A percentile compares a stretch with the other conserved stretches of the same genome.
These are phyloP conservation scores for Accipiter virgatus DNA, from an alignment of 2,113 vertebrate genomes.

Conservation along the genomic window DNA sequence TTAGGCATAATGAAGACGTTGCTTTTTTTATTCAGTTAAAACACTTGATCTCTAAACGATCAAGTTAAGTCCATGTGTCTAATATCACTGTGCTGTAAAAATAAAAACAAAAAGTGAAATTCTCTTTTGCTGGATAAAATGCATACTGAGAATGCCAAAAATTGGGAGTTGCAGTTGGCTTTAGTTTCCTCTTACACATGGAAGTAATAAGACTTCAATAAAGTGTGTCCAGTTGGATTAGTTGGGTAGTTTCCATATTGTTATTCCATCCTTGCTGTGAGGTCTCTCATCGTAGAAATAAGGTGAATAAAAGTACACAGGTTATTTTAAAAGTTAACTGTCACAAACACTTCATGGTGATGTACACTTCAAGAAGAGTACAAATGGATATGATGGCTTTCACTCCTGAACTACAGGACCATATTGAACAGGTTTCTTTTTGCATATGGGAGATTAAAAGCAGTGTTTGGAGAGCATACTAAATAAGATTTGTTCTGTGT, in stretches of 20 bases:
- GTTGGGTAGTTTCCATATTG: conserved; percentile 73
- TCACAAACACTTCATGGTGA: background rate
- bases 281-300: conserved; percentile 57
- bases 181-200: conserved; percentile 71
- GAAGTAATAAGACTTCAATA: conserved; percentile 76
- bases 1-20: background rate
- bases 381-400: background rate
- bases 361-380: background rate
- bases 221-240: conserved; percentile 71
- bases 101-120: conserved; percentile 48
- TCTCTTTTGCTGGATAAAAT: conserved; percentile 50
- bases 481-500: background rate
- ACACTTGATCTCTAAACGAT: background rate
- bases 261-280: conserved; percentile 75
- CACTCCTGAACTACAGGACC: background rate
- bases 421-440: background rate
- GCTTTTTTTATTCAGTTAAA: conserved; percentile 24
- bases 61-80: conserved; percentile 41
- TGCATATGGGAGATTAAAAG: background rate
- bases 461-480: background rate
- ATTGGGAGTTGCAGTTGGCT: conserved; percentile 60
- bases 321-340: background rate
- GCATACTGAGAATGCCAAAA: conserved; percentile 63
- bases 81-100: conserved; percentile 57
- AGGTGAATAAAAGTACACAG: conserved; percentile 19